Evolutionary conservation across 2,797 vertebrate species (phyloP).

Genomic region (Neoniphon sammara): DNA sequence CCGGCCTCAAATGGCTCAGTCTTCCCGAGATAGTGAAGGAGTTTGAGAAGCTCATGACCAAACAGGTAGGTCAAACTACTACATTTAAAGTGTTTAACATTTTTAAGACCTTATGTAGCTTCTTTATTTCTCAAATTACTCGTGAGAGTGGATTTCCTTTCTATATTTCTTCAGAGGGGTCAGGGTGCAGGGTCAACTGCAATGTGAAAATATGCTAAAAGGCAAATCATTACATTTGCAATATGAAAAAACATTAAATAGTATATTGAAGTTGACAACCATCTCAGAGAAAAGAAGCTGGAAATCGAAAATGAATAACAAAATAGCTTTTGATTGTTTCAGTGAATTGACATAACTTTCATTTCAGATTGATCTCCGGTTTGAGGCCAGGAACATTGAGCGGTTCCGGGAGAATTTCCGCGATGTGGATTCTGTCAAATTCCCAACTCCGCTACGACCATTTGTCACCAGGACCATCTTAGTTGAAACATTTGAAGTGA

Average conservation of each 20-base stretch:
- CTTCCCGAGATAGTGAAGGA: conserved; percentile 91
- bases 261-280: too few relatives aligned
- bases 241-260: not conserved
- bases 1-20: conserved; percentile 94
- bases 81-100: not conserved
- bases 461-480: conserved; percentile 90
- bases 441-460: conserved; percentile 90
- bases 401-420: conserved; percentile 90
- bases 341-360: not conserved
- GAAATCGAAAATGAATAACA: not conserved
- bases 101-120: not conserved
- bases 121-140: not conserved
- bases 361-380: conserved; percentile 91
- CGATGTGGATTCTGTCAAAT: conserved; percentile 87
- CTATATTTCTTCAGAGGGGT: too few relatives aligned
- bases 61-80: conserved; percentile 84
- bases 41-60: conserved; percentile 97
- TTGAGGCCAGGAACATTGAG: conserved; percentile 93
- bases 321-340: not conserved
- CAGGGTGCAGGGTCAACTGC: too few relatives aligned
- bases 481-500: conserved; percentile 95
- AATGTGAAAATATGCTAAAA: too few relatives aligned
- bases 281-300: not conserved
- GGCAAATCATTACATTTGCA: not conserved
- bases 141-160: too few relatives aligned